A percentile compares a stretch with the other conserved stretches of the same genome.
phyloP scores from a whole-genome alignment of 53 echinoderm and acorn worm species.

The Stichopus horrens region DNA sequence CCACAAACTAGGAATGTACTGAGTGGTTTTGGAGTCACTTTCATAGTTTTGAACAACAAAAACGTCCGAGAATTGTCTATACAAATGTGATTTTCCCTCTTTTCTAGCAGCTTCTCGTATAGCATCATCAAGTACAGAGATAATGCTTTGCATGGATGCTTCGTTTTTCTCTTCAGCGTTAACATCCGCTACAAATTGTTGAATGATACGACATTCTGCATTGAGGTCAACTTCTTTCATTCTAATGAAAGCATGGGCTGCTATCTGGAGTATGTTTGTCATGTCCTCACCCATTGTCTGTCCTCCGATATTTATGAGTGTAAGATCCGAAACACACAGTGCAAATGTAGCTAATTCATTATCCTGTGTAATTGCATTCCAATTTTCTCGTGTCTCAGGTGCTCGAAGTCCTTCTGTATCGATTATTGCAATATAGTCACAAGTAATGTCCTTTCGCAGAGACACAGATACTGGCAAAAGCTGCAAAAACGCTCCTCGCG shows the following conservation, averaged over 20 bases:
- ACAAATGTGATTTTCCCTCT: slow-evolving; percentile 5
- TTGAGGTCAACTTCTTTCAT: slow-evolving; percentile 22
- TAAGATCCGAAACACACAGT: slow-evolving; percentile 10
- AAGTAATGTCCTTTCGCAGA: not conserved
- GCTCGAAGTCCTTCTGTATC: slow-evolving; percentile 14
- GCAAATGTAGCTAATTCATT: slow-evolving; percentile 40
- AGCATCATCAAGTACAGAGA: slow-evolving; percentile 10
- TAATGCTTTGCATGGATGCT: slow-evolving; percentile 13
- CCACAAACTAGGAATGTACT: slow-evolving; percentile 24
- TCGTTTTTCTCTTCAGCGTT: not conserved
- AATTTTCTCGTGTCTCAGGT: not conserved
- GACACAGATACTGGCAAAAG: not conserved
- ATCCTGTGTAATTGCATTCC: not conserved
- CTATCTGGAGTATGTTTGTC: slow-evolving; percentile 29
- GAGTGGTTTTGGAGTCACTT: not conserved
- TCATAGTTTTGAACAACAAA: not conserved
- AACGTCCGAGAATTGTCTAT: slow-evolving; percentile 25
- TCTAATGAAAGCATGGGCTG: slow-evolving; percentile 17
- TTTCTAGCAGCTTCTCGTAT: not conserved
- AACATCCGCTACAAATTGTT: slow-evolving; percentile 31
- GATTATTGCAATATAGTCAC: not conserved
- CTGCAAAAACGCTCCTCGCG: slow-evolving; percentile 8
- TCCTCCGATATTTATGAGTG: slow-evolving; percentile 23
- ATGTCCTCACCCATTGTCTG: slow-evolving; percentile 29
- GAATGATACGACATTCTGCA: slow-evolving; percentile 26